These are phyloP conservation scores for Ahaetulla prasina DNA, from an alignment of 2,113 vertebrate genomes.

Conservation along the genomic window DNA sequence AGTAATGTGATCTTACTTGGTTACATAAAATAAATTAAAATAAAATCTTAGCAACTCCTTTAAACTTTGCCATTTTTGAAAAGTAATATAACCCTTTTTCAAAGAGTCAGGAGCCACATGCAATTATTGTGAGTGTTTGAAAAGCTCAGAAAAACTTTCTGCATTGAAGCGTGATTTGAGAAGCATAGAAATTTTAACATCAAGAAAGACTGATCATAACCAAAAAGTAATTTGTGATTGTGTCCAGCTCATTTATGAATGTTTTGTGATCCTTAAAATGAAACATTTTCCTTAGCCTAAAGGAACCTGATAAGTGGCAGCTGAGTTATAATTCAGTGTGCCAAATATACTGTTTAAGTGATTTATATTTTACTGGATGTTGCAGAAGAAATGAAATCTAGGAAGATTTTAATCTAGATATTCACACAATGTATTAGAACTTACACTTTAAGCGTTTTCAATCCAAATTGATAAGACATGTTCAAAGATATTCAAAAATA, in stretches of 20 bases:
- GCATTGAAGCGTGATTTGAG: slow-evolving; percentile 46
- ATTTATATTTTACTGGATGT: slow-evolving; percentile 1
- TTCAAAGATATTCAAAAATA: no score
- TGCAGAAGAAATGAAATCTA: background rate
- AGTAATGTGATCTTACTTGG: slow-evolving; percentile 73
- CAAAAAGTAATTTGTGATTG: slow-evolving; percentile 65
- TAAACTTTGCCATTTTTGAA: slow-evolving; percentile 66
- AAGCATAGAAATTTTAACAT: slow-evolving; percentile 53
- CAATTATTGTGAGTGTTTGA: slow-evolving; percentile 65
- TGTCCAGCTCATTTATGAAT: slow-evolving; percentile 44
- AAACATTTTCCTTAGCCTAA: slow-evolving; percentile 35
- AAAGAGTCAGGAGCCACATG: slow-evolving; percentile 67
- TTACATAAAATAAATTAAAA: slow-evolving; percentile 31
- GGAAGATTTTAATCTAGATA: slow-evolving; percentile 12
- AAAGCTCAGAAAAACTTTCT: slow-evolving; percentile 51
- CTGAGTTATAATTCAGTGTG: slow-evolving; percentile 5
- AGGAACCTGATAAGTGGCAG: background rate
- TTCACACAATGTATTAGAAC: slow-evolving; percentile 22
- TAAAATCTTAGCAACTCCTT: slow-evolving; percentile 62
- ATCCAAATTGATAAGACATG: background rate
- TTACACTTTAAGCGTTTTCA: fast-evolving
- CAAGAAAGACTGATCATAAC: slow-evolving; percentile 49
- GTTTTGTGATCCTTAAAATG: slow-evolving; percentile 35
- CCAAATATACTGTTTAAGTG: background rate
- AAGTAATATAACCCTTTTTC: slow-evolving; percentile 75